Evolutionary conservation across 2,888 invertebrate species (phyloP).

Genomic region (Agrypnus murinus): DNA sequence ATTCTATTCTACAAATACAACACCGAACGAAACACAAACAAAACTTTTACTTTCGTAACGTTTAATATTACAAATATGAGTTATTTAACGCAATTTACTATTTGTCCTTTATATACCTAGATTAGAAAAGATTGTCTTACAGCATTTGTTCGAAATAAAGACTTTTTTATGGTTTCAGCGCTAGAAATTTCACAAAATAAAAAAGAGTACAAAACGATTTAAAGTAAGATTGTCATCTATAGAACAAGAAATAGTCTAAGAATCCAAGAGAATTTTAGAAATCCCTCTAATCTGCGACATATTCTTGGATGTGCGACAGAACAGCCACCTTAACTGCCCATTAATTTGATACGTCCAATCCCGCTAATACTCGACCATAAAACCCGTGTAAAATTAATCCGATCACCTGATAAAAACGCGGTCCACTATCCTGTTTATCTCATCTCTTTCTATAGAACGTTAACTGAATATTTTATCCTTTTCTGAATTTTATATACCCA

Average conservation of each 20-base stretch:
- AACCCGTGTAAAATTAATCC: conserved; percentile 53
- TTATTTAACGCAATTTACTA: too few species aligned
- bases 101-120: too few species aligned
- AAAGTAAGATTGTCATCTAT: conserved; percentile 31
- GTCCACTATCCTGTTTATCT: conserved; percentile 21
- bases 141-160: too few species aligned
- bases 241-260: conserved; percentile 21
- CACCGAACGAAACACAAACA: too few species aligned
- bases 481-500: background rate
- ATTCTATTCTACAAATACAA: too few species aligned
- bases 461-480: conserved; percentile 28
- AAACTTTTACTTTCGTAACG: too few species aligned
- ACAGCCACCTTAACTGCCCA: conserved; percentile 52
- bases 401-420: conserved; percentile 51
- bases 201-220: conserved; percentile 4
- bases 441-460: conserved; percentile 11
- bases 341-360: conserved; percentile 55
- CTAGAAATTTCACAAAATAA: too few species aligned
- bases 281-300: conserved; percentile 45
- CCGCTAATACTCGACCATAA: conserved; percentile 49
- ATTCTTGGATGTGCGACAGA: conserved; percentile 43
- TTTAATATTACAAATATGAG: too few species aligned
- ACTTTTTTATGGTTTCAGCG: too few species aligned
- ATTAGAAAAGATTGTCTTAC: too few species aligned
- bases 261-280: conserved; percentile 31